Evolutionary conservation across 2,888 invertebrate genomes (phyloP), one percentile per base, ranked within the genome.

Genomic region (Stramonita haemastoma): DNA sequence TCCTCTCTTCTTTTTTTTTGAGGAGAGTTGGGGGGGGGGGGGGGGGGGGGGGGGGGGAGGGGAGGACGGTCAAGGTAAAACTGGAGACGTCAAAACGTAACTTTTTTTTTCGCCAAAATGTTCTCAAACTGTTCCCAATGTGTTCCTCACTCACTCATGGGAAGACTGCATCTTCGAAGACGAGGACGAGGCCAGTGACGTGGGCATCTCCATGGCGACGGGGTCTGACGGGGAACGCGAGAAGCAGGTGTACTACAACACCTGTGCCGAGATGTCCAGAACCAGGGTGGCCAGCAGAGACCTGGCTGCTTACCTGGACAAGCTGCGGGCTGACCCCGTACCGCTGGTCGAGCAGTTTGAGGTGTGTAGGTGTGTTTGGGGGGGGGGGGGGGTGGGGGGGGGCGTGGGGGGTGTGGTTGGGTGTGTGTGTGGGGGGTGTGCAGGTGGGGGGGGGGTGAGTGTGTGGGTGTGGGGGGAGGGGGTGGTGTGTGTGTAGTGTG

Each of bases 191-290:
- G 73, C 70, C 5, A 89, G 85, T 84, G 83, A 89, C 84, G 73
- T 70, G 26, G 70, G 89, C 32, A 89, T 89, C 85, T 89, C 89
- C 29, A 46, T 89, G 85, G 89, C 85, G 19, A 89, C 89, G 11
- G 89, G 85, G 56, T 66, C 89, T 17, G 84, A 73, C 29, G 89
- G 34, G 22, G 89, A 89, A 34, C 70, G 26, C 11, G 89, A 89
- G 85, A 89, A 89, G 29, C 85, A 73, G 73, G 89, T 89, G 46
- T 77, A 89, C 70, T 85, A 89, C 73, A 89, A 85, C 85, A 85
- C 70, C 0, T 32, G 46, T 32, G 19, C 85, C 19, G 83, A 70
- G 13, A 15, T 56, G 22, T 73, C 85, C 17, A 26, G 70, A 29
- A 89, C 89, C 26, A 85, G 89, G 46, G n/a, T 89, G 0, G 46